Conservation (phyloP, 2,113 vertebrate species). For the Myocastor coypus region DNA sequence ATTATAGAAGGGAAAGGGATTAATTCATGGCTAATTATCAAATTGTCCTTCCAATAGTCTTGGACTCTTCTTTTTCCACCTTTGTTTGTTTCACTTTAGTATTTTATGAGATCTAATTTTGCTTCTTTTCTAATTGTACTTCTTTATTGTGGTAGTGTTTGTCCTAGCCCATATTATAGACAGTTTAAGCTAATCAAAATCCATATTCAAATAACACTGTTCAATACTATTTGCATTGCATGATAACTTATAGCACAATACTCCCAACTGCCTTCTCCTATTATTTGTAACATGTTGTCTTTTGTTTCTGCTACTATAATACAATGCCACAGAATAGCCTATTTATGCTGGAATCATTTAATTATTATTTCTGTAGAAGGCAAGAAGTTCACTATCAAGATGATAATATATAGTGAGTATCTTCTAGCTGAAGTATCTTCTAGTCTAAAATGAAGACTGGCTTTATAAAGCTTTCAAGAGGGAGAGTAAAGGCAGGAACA, state of each 20-base stretch:
- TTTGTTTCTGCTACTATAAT: background rate
- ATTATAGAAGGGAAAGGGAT: background rate
- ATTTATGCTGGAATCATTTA: background rate
- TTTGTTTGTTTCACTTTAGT: background rate
- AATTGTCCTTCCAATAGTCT: background rate
- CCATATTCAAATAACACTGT: background rate
- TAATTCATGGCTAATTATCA: background rate
- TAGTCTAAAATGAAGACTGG: background rate
- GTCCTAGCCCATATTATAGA: background rate
- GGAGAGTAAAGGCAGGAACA: background rate
- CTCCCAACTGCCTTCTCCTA: background rate
- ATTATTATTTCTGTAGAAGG: too few relatives aligned
- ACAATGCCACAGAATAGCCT: background rate
- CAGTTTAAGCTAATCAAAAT: background rate
- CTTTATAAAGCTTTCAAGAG: background rate
- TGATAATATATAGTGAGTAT: background rate
- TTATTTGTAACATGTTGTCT: background rate
- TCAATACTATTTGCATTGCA: background rate
- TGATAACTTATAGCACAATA: background rate
- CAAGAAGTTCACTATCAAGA: background rate
- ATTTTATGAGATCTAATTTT: background rate
- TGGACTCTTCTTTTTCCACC: background rate
- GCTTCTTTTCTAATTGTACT: background rate
- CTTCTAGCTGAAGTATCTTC: background rate
- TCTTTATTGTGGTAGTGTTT: background rate